phyloP scores from a whole-genome alignment of 2,888 invertebrate species.

The Frankliniella fusca region DNA sequence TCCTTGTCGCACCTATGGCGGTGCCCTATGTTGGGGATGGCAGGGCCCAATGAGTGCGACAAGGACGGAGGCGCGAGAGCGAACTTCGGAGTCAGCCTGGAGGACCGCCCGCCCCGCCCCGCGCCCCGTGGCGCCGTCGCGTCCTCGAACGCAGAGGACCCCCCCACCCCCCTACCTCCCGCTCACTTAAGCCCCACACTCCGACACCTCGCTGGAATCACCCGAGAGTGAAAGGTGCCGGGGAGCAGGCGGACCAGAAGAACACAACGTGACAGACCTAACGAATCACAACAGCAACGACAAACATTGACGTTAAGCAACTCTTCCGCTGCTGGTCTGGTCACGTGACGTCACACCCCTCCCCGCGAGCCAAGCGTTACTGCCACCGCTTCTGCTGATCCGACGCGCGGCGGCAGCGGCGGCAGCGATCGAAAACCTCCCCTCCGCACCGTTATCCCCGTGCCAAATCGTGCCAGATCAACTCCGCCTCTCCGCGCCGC shows the following conservation, averaged over 20 bases:
- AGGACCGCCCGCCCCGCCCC: background rate
- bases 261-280: too few relatives aligned
- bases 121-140: too few relatives aligned
- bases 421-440: background rate
- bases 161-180: background rate
- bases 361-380: background rate
- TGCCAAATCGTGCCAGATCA: slow-evolving; percentile 6
- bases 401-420: background rate
- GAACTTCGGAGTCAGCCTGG: too few relatives aligned
- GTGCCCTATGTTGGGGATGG: too few relatives aligned
- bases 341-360: background rate
- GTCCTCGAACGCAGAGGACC: background rate
- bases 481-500: background rate
- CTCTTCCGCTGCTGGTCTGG: too few relatives aligned
- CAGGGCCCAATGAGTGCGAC: too few relatives aligned
- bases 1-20: too few relatives aligned
- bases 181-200: background rate
- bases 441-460: background rate
- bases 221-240: too few relatives aligned
- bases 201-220: background rate
- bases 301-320: too few relatives aligned
- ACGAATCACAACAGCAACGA: too few relatives aligned
- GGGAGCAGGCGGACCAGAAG: background rate
- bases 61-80: too few relatives aligned
- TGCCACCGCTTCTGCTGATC: too few relatives aligned